These are phyloP conservation scores for Synanthedon andrenaeformis DNA, from an alignment of 2,888 invertebrate genomes.

Conservation along the genomic window DNA sequence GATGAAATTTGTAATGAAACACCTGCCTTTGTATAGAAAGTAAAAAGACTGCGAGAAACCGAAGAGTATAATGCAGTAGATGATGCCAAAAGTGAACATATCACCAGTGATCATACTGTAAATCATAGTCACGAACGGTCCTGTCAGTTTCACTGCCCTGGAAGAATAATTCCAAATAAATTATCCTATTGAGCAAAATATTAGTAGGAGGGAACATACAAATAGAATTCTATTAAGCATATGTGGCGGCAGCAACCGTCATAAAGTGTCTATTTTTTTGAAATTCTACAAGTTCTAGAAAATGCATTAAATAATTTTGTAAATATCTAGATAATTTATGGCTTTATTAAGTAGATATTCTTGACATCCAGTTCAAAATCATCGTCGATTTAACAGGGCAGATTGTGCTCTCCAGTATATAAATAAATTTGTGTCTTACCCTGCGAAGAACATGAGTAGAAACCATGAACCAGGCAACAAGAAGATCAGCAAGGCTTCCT, in stretches of 20 bases:
- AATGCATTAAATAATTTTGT: too few species aligned
- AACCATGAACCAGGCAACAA: constrained; percentile 98
- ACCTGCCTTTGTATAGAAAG: constrained; percentile 87
- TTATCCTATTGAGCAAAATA: too few species aligned
- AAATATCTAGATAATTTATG: too few species aligned
- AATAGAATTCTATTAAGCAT: constrained; percentile 4
- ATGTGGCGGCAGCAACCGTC: too few species aligned
- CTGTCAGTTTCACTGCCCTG: constrained; percentile 93
- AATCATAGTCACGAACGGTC: constrained; percentile 99
- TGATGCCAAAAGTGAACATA: constrained; percentile 98
- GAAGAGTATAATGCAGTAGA: constrained; percentile 93
- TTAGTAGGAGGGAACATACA: too few species aligned
- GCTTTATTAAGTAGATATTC: too few species aligned
- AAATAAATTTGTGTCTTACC: constrained; percentile 69
- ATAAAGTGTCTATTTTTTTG: too few species aligned
- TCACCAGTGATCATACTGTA: constrained; percentile 99
- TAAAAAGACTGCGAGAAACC: constrained; percentile 97
- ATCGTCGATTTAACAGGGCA: too few species aligned
- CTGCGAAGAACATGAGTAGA: constrained; percentile 97
- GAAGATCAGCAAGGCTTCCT: constrained; percentile 92
- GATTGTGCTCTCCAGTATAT: too few species aligned
- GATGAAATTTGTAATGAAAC: too few species aligned
- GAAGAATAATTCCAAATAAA: constrained; percentile 5
- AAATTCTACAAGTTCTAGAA: too few species aligned
- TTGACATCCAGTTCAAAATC: too few species aligned